phyloP scores from a whole-genome alignment of 1,140 invertebrate species.

The Saccostrea cuccullata region DNA sequence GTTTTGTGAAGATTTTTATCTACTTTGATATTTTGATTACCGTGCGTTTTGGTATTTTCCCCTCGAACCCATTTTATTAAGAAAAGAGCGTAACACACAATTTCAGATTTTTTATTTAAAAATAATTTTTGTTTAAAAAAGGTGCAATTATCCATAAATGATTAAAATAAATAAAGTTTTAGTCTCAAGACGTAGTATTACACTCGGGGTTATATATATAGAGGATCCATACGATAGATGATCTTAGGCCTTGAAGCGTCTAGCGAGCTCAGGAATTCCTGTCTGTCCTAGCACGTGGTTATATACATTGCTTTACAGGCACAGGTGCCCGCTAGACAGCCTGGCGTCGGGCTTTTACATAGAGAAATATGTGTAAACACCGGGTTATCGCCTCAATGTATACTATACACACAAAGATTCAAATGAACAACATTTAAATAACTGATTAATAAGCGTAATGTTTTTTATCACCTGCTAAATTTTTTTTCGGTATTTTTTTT shows the following conservation, averaged over 20 bases:
- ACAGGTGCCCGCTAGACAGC: slow-evolving; percentile 52
- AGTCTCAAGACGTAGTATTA: slow-evolving; percentile 10
- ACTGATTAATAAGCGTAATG: slow-evolving; percentile 38
- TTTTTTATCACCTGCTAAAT: slow-evolving; percentile 31
- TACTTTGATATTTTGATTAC: too few species aligned
- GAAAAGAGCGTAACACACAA: too few species aligned
- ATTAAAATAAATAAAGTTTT: slow-evolving; percentile 32
- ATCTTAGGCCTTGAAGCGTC: slow-evolving; percentile 46
- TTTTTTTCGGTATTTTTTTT: neutral
- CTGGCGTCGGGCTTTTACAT: slow-evolving; percentile 52
- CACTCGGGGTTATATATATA: slow-evolving; percentile 32
- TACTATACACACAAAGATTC: slow-evolving; percentile 29
- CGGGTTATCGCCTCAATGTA: slow-evolving; percentile 4
- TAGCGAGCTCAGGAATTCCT: slow-evolving; percentile 47
- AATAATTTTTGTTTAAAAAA: neutral
- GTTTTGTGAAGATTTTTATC: too few species aligned
- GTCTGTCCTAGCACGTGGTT: slow-evolving; percentile 50
- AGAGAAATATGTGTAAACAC: slow-evolving; percentile 54
- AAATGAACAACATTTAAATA: slow-evolving; percentile 38
- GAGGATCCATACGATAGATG: slow-evolving; percentile 39
- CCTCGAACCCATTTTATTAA: too few species aligned
- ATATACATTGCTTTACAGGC: slow-evolving; percentile 23
- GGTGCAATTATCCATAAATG: neutral
- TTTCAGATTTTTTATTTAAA: too few species aligned
- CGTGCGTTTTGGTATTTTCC: too few species aligned